phyloP scores from a whole-genome alignment of 2,888 invertebrate genomes.

The Agonum fuliginosum region DNA sequence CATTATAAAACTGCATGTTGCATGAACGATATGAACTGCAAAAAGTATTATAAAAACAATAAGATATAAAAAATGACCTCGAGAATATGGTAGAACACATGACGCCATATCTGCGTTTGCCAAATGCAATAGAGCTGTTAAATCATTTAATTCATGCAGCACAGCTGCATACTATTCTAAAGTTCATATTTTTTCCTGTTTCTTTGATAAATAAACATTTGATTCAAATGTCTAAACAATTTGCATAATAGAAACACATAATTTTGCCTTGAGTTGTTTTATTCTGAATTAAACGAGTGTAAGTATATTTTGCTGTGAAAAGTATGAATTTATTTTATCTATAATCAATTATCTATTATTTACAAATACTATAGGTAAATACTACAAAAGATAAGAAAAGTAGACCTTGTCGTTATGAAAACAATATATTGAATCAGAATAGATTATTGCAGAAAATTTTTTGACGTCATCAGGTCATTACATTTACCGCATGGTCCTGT shows the following conservation, averaged over 20 bases:
- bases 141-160: not conserved
- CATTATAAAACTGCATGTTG: constrained; percentile 49
- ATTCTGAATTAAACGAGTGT: not conserved
- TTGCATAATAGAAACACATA: constrained; percentile 12
- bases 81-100: constrained; percentile 14
- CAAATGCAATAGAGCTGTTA: not conserved
- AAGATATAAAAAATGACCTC: constrained; percentile 25
- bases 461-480: too few species aligned
- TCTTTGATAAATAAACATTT: constrained; percentile 17
- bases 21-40: constrained; percentile 17
- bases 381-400: too few species aligned
- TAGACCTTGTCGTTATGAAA: too few species aligned
- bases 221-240: constrained; percentile 16
- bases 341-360: too few species aligned
- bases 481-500: too few species aligned
- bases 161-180: constrained; percentile 8
- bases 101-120: constrained; percentile 25
- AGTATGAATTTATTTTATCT: not conserved
- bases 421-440: too few species aligned
- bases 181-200: constrained; percentile 1
- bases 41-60: constrained; percentile 36
- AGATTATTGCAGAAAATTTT: too few species aligned
- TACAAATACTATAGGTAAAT: too few species aligned
- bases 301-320: not conserved
- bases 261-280: not conserved